These are phyloP conservation scores for Zonotrichia albicollis DNA, from an alignment of 2,797 vertebrate genomes.

Conservation along the genomic window DNA sequence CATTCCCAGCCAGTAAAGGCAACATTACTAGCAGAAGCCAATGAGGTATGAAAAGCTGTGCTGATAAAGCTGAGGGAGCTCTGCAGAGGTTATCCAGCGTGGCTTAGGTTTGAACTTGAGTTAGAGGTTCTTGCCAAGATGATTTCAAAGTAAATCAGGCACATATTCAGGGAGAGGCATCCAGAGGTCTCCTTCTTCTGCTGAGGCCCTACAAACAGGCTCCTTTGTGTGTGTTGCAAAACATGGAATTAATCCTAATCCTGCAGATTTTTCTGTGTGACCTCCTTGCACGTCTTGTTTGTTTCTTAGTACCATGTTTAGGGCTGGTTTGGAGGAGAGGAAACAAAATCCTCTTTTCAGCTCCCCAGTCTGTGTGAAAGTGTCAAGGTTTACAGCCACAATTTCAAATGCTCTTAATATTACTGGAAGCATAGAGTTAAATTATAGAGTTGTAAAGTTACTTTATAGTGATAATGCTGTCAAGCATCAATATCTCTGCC, in stretches of 20 bases:
- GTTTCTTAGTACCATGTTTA: neutral
- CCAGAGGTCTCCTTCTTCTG: neutral
- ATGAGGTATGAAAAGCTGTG: conserved; percentile 6
- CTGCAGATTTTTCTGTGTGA: neutral
- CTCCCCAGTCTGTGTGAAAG: conserved; percentile 23
- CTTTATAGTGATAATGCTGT: conserved; percentile 80
- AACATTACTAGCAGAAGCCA: neutral
- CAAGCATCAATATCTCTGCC: conserved; percentile 72
- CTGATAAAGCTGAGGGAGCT: conserved; percentile 17
- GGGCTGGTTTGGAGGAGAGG: neutral
- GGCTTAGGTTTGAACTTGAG: neutral
- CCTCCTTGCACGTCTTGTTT: neutral
- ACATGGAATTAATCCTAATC: neutral
- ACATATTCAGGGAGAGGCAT: neutral
- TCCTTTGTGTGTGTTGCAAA: neutral
- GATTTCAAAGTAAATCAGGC: neutral
- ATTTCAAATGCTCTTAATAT: conserved; percentile 74
- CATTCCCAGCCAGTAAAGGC: neutral
- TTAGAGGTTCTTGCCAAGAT: conserved; percentile 5
- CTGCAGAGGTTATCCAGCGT: neutral
- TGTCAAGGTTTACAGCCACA: conserved; percentile 73
- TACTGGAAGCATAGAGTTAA: conserved; percentile 81
- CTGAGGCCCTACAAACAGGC: neutral
- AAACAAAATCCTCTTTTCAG: conserved; percentile 14
- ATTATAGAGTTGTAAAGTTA: conserved; percentile 82